Conservation (phyloP, 1,140 invertebrate genomes). For the Tetranychus cinnabarinus region DNA sequence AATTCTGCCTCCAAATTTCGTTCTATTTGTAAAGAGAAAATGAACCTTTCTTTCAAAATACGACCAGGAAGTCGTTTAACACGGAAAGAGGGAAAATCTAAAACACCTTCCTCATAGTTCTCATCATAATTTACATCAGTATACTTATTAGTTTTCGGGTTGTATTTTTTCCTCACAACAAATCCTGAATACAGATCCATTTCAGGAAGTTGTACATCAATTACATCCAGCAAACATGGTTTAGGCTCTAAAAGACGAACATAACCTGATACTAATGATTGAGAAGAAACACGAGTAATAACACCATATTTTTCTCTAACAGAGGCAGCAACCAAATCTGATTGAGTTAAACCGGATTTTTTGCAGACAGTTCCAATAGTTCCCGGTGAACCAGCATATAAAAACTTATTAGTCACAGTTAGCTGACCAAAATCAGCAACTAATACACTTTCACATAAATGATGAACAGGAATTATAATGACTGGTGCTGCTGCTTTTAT, state of each 20-base stretch:
- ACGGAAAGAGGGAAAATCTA: conserved; percentile 6
- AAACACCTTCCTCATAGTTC: not conserved
- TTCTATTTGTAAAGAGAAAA: conserved; percentile 50
- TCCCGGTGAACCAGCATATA: not conserved
- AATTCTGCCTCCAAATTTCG: conserved; percentile 49
- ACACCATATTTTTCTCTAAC: not conserved
- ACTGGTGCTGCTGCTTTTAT: conserved; percentile 54
- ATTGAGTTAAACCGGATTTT: not conserved
- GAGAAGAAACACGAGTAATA: not conserved
- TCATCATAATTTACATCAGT: not conserved
- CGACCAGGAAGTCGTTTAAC: conserved; percentile 21
- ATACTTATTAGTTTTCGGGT: not conserved
- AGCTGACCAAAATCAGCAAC: conserved; percentile 58
- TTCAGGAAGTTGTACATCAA: conserved; percentile 46
- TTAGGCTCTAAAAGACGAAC: conserved; percentile 6
- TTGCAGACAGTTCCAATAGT: not conserved
- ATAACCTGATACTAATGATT: not conserved
- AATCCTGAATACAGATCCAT: conserved; percentile 52
- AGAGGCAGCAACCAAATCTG: not conserved
- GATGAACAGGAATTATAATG: conserved; percentile 61
- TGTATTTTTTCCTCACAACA: not conserved
- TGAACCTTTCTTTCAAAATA: conserved; percentile 50
- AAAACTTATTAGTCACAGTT: conserved; percentile 44
- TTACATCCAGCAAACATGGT: conserved; percentile 42
- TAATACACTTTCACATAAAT: conserved; percentile 47